Percentiles rank a stretch among this genome's conserved stretches.
Conservation (phyloP, 2,888 invertebrate genomes). For the Scaptodrosophila latifasciaeformis region DNA sequence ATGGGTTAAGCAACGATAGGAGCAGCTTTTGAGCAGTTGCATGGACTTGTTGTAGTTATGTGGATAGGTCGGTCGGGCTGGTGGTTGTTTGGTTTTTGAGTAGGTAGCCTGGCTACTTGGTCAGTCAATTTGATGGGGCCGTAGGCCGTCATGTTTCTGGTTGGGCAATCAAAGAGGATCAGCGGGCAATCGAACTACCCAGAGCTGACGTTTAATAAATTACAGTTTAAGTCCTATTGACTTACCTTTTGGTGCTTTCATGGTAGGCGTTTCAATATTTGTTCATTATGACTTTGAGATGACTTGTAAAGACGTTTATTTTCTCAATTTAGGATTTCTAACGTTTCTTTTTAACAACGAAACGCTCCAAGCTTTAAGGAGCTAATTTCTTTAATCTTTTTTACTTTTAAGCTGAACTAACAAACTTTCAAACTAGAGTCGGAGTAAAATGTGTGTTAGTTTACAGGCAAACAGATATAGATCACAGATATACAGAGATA, state of each 20-base stretch:
- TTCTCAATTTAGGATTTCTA: constrained; percentile 60
- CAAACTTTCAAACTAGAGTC: constrained; percentile 53
- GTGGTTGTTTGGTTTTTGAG: neutral
- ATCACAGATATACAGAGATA: constrained; percentile 17
- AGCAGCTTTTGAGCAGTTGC: too few relatives aligned
- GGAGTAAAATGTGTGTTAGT: constrained; percentile 52
- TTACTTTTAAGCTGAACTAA: constrained; percentile 30
- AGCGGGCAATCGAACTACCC: neutral
- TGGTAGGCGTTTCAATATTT: constrained; percentile 1
- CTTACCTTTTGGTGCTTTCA: constrained; percentile 44
- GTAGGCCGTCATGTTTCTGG: neutral
- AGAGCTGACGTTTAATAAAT: neutral
- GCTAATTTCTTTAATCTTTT: too few relatives aligned
- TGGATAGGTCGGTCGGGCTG: too few relatives aligned
- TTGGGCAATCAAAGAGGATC: neutral
- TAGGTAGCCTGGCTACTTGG: neutral
- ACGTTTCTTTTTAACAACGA: constrained; percentile 48
- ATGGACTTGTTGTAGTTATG: constrained; percentile 2
- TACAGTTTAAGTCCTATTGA: constrained; percentile 10
- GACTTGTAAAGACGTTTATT: too few relatives aligned
- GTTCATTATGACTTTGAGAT: constrained; percentile 46
- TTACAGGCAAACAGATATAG: constrained; percentile 7
- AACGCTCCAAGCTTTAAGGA: too few relatives aligned
- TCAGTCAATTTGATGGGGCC: neutral
- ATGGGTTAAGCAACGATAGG: too few relatives aligned